Evolutionary conservation across 2,113 vertebrate species (phyloP).

Genomic region (Pteronura brasiliensis): DNA sequence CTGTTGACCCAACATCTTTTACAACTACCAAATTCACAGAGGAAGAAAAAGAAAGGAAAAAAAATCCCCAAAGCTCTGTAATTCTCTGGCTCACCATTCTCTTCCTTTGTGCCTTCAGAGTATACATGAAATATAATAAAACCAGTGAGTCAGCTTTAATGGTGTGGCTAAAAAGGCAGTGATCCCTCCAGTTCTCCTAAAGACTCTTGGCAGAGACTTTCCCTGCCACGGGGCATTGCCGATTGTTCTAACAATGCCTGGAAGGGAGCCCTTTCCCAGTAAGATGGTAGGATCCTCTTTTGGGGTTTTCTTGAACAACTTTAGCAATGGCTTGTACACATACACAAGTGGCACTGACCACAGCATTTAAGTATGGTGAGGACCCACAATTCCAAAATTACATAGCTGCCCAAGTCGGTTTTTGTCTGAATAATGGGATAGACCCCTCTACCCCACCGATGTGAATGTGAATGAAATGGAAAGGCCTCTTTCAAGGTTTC

Average conservation of each 20-base stretch:
- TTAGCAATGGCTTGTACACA: neutral
- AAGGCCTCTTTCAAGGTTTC: neutral
- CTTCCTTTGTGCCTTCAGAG: neutral
- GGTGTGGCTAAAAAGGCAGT: neutral
- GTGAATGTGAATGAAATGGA: neutral
- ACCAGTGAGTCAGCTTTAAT: neutral
- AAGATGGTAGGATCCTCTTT: neutral
- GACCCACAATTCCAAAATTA: neutral
- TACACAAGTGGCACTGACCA: neutral
- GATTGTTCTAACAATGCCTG: neutral
- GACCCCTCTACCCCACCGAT: neutral
- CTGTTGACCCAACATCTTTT: conserved; percentile 21
- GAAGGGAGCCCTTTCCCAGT: neutral
- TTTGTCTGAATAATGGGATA: neutral
- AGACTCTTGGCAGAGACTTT: neutral
- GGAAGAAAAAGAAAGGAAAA: neutral
- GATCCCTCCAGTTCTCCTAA: neutral
- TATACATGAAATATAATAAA: conserved; percentile 16
- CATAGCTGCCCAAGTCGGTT: neutral
- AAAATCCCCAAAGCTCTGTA: neutral
- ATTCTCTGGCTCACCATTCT: neutral
- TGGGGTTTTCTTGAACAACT: neutral
- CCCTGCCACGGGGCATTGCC: neutral
- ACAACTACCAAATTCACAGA: conserved; percentile 40
- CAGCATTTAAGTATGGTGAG: neutral